Evolutionary conservation across 2,113 vertebrate genomes (phyloP).

Genomic region (Chitala chitala): DNA sequence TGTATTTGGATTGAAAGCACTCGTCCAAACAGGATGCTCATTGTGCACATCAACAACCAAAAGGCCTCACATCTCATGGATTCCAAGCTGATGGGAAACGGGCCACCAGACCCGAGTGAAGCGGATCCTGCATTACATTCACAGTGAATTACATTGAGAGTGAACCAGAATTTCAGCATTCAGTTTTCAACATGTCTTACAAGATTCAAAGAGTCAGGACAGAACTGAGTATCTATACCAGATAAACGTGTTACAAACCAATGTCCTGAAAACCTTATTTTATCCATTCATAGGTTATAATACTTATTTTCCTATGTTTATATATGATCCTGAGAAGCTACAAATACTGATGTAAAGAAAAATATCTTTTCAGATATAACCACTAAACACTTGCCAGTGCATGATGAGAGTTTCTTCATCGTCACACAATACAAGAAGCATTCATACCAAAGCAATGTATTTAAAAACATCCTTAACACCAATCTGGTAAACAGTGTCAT

Average conservation of each 20-base stretch:
- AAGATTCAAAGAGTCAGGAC: conserved; percentile 8
- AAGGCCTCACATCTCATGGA: conserved; percentile 22
- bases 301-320: not conserved
- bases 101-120: not conserved
- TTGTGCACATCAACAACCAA: conserved; percentile 8
- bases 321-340: not conserved
- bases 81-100: conserved; percentile 23
- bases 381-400: no score
- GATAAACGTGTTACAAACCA: conserved; percentile 23
- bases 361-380: no score
- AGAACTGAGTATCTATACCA: not conserved
- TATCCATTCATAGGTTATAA: not conserved
- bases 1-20: conserved; percentile 1
- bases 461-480: no score
- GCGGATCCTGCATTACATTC: conserved; percentile 17
- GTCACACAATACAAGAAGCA: not conserved
- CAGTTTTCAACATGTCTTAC: conserved; percentile 11
- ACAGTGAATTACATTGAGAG: not conserved
- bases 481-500: not conserved
- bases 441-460: not conserved
- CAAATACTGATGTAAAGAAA: not conserved
- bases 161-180: not conserved
- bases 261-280: not conserved
- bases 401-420: no score
- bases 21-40: not conserved